Evolutionary conservation across 2,888 invertebrate species (phyloP).

Genomic region (Perdita meconis): DNA sequence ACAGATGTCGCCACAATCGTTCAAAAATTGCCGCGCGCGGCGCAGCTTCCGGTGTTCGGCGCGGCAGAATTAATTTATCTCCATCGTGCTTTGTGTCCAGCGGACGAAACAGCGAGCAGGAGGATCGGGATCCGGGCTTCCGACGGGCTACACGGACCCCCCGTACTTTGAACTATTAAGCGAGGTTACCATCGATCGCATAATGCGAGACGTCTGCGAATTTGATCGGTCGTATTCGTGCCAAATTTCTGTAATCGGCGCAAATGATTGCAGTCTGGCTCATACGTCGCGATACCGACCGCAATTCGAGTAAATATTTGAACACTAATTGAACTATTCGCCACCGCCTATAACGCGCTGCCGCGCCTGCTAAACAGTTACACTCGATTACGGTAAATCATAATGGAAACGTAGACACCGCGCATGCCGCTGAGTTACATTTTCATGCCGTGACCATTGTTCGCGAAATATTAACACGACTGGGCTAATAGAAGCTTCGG

Average conservation of each 20-base stretch:
- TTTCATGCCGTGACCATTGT: conserved; percentile 58
- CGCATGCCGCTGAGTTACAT: conserved; percentile 47
- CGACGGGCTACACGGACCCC: conserved; percentile 50
- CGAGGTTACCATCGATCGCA: conserved; percentile 66
- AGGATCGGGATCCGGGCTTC: conserved; percentile 38
- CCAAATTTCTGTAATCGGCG: conserved; percentile 73
- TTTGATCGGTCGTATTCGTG: conserved; percentile 70
- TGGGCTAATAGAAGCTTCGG: conserved; percentile 47
- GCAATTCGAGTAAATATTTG: conserved; percentile 72
- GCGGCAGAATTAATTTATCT: conserved; percentile 54
- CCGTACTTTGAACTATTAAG: conserved; percentile 63
- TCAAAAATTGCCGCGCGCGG: background rate
- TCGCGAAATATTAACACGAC: conserved; percentile 57
- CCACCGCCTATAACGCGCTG: conserved; percentile 54
- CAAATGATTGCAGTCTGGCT: conserved; percentile 67
- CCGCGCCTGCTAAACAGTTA: conserved; percentile 66
- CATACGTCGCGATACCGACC: conserved; percentile 63
- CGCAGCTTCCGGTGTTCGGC: background rate
- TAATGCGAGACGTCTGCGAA: conserved; percentile 69
- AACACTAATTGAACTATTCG: conserved; percentile 74
- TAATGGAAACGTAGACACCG: conserved; percentile 70
- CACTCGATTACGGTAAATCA: conserved; percentile 73
- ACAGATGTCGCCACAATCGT: background rate
- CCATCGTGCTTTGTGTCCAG: conserved; percentile 14
- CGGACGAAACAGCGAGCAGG: conserved; percentile 47